These are phyloP conservation scores for Muscicapa striata DNA, from an alignment of 2,797 vertebrate species.

Conservation along the genomic window DNA sequence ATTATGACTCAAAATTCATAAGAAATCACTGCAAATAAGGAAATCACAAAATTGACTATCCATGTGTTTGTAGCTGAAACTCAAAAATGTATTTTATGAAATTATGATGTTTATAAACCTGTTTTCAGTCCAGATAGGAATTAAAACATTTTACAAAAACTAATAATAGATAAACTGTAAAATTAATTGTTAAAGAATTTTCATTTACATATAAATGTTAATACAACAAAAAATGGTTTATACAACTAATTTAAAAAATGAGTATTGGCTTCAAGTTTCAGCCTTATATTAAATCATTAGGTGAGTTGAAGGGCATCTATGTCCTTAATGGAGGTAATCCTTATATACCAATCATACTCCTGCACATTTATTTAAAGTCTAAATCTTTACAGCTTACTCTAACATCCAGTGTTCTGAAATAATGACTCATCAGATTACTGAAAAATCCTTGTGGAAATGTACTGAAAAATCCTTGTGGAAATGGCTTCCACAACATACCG, in stretches of 20 bases:
- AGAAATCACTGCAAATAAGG: neutral
- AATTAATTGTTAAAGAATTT: neutral
- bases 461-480: neutral
- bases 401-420: neutral
- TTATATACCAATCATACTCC: neutral
- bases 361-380: neutral
- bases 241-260: neutral
- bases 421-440: neutral
- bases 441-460: accelerated
- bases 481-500: accelerated
- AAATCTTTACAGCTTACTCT: neutral
- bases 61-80: neutral
- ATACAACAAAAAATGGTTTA: accelerated
- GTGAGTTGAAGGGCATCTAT: neutral
- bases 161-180: neutral
- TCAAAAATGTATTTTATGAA: neutral
- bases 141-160: accelerated
- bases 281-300: neutral
- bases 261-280: neutral
- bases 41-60: neutral
- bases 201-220: neutral
- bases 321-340: neutral
- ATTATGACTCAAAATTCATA: neutral
- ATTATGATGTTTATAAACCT: neutral
- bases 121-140: neutral